phyloP scores from a whole-genome alignment of 2,888 invertebrate genomes.

The Lasioglossum oenotherae region DNA sequence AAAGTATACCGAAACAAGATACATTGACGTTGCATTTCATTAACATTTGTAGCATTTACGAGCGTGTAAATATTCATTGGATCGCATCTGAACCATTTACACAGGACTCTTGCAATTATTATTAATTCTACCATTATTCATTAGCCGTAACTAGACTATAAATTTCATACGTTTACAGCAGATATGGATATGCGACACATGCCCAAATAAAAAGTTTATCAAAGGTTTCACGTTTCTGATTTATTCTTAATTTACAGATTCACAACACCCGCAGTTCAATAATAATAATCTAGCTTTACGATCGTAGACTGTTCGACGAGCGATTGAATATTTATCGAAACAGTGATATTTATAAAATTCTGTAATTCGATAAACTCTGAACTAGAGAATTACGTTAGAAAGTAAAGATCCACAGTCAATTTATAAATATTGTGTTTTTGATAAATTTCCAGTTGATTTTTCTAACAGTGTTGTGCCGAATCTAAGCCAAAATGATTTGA shows the following conservation, averaged over 20 bases:
- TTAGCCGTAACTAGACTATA: background rate
- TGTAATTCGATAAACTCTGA: too few relatives aligned
- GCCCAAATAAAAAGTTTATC: background rate
- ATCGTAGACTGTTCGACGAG: background rate
- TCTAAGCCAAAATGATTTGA: background rate
- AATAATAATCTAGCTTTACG: background rate
- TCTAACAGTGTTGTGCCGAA: background rate
- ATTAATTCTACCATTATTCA: background rate
- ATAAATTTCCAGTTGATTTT: background rate
- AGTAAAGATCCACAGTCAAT: background rate
- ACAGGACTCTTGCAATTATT: background rate
- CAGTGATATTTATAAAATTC: background rate
- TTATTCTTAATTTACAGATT: constrained; percentile 9
- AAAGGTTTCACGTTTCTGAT: background rate
- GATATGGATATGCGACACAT: background rate
- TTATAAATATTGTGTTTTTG: background rate
- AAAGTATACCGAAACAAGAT: background rate
- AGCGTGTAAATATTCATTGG: background rate
- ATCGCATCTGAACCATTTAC: background rate
- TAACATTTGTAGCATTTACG: background rate
- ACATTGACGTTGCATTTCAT: background rate
- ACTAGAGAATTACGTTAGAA: background rate
- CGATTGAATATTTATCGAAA: background rate
- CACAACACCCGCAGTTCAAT: constrained; percentile 6
- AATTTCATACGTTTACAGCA: constrained; percentile 7